Base-by-base conservation (phyloP, 2,888 invertebrate species). In the Tinea pellionella region DNA sequence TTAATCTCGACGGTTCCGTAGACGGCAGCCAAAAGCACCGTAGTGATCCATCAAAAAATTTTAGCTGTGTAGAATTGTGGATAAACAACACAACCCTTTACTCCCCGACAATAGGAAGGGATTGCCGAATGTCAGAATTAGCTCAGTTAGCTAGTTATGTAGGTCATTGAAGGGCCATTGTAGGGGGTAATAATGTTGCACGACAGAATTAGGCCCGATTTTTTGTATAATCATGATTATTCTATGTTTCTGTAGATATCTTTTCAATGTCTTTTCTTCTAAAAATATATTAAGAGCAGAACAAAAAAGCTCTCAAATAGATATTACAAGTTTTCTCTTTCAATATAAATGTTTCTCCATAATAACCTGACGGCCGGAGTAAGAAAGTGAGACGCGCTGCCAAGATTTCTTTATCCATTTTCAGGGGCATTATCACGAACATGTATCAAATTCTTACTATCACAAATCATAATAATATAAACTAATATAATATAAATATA, bases 111-210 rank as follows among this genome's bases (percentile, higher is more conserved):
- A 47, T 47, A 24, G 51, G 24, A 53, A 53, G 53, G 24, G 53
- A 24, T 53, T 18, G 53, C 24, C 53, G 53, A 53, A 53, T 53
- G 53, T 24, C 19, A 12, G 53, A 16, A 53, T n/a, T 53, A 53
- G 12, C 53, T 53, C 24, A 24, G 53, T 53, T 24, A 47, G 47
- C 47, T 53, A 53, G 19, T 53, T 53, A 53, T 24, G 53, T 53
- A 53, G 53, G 53, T 53, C 47, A 47, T 47, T 47, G 47, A 47
- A 47, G 47, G 47, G 47, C 13, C 47, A 47, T 16, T 16, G 13
- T 47, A 47, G 13, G 47, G n/a, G 15, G 47, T 47, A 47, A 47
- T 47, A 37, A 37, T 37, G 37, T 37, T 37, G 3, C 37, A 37
- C 37, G 37, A 37, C 37, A 37, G 37, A 37, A 12, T 9, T 47